phyloP scores from a whole-genome alignment of 2,888 invertebrate species.

The Heliconius charithonia region DNA sequence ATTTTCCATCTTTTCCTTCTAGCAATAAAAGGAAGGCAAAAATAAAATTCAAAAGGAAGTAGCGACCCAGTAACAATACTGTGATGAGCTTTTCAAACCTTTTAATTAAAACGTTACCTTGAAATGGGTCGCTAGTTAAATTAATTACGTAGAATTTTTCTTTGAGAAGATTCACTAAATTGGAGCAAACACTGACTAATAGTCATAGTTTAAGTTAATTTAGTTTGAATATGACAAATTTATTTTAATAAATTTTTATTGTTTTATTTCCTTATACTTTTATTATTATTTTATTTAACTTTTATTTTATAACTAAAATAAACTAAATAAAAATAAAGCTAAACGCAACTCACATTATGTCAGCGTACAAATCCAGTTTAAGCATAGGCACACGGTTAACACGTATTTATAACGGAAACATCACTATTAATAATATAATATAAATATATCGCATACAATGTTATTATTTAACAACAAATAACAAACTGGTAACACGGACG shows the following conservation, averaged over 20 bases:
- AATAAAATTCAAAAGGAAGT: constrained; percentile 31
- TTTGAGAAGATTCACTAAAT: constrained; percentile 1
- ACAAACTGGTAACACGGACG: constrained; percentile 58
- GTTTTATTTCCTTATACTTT: neutral
- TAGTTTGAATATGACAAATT: neutral
- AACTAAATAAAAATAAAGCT: neutral
- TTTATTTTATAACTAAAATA: neutral
- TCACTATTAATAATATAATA: constrained; percentile 51
- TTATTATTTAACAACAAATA: constrained; percentile 65
- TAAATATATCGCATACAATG: constrained; percentile 69
- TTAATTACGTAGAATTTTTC: constrained; percentile 35
- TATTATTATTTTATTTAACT: neutral
- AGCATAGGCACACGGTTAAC: constrained; percentile 13
- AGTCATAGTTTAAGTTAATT: neutral
- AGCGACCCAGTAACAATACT: constrained; percentile 35
- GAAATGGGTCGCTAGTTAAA: constrained; percentile 37
- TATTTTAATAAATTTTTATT: too few species aligned
- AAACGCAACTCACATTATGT: constrained; percentile 28
- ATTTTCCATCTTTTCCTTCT: neutral
- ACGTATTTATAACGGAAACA: constrained; percentile 46
- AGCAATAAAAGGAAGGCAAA: constrained; percentile 2
- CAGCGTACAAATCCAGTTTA: constrained; percentile 27
- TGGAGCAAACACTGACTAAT: neutral
- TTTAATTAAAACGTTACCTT: constrained; percentile 39
- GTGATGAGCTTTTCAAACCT: constrained; percentile 29